A percentile compares a stretch with the other conserved stretches of the same genome.
These are phyloP conservation scores for Ceratina japonica DNA, from an alignment of 1,140 invertebrate species.

Conservation along the genomic window DNA sequence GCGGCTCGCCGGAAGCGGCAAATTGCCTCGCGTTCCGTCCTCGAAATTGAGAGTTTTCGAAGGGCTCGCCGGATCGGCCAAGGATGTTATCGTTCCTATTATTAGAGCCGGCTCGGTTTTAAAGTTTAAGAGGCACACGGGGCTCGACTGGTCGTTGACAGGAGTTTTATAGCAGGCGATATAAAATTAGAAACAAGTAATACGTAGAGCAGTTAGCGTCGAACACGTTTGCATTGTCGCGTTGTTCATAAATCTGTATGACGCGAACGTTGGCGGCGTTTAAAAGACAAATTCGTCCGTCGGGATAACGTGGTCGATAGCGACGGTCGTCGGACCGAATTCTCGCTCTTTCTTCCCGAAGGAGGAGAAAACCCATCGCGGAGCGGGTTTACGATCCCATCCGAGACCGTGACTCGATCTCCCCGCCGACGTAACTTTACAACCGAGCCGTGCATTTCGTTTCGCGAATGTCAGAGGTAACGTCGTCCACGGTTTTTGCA, in stretches of 20 bases:
- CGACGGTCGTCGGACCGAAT: background rate
- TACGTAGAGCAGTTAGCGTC: too few species aligned
- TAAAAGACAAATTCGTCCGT: background rate
- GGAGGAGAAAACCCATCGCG: constrained; percentile 9
- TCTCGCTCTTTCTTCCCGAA: constrained; percentile 4
- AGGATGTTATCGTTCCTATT: too few species aligned
- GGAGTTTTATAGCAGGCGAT: too few species aligned
- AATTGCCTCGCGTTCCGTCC: background rate
- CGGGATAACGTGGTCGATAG: constrained; percentile 1
- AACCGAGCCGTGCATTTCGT: constrained; percentile 21
- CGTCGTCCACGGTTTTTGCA: constrained; percentile 3
- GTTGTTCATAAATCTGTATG: too few species aligned
- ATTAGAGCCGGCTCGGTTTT: too few species aligned
- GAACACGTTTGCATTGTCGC: too few species aligned
- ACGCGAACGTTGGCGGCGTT: background rate
- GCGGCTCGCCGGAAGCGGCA: constrained; percentile 4
- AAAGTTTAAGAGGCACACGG: too few species aligned
- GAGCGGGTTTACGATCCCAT: constrained; percentile 25
- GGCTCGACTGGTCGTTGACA: too few species aligned
- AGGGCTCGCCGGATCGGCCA: background rate
- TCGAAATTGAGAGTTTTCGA: constrained; percentile 19
- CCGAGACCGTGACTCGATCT: background rate
- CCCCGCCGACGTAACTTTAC: constrained; percentile 5
- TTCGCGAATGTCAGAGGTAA: constrained; percentile 36
- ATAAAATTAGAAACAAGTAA: too few species aligned